These are phyloP conservation scores for Ceyx margarethae DNA, from an alignment of 2,113 vertebrate species.

Conservation along the genomic window DNA sequence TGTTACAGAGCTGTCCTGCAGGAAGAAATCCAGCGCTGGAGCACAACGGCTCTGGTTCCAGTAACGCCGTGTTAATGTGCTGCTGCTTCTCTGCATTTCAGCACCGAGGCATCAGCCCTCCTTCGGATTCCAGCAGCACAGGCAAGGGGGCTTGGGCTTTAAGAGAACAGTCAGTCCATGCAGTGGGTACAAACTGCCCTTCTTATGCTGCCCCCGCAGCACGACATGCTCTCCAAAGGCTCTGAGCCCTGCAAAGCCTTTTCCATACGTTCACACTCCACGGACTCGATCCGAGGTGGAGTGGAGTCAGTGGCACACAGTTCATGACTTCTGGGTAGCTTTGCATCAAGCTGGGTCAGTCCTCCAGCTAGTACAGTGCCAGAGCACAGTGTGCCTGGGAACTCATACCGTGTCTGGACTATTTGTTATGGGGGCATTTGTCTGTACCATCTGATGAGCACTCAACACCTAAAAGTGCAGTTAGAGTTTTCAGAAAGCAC, in stretches of 20 bases:
- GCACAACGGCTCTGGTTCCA: slow-evolving; percentile 25
- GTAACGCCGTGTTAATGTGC: slow-evolving; percentile 45
- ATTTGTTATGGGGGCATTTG: neutral
- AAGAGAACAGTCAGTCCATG: neutral
- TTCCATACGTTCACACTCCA: neutral
- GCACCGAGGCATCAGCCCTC: slow-evolving; percentile 11
- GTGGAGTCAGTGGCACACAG: neutral
- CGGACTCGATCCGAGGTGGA: neutral
- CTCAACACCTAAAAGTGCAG: neutral
- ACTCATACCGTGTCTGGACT: neutral
- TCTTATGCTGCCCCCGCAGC: neutral
- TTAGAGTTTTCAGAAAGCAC: neutral
- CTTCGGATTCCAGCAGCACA: neutral
- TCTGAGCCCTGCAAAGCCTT: neutral
- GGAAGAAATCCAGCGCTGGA: neutral
- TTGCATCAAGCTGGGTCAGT: neutral
- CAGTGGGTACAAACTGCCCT: neutral
- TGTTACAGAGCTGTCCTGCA: neutral
- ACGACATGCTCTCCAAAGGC: neutral
- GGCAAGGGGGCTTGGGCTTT: neutral
- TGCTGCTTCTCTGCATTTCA: slow-evolving; percentile 31
- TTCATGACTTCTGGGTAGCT: neutral
- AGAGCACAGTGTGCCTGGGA: neutral
- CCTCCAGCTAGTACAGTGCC: neutral
- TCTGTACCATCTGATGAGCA: neutral